These are phyloP conservation scores for Caracal caracal DNA, from an alignment of 2,113 vertebrate species.

Conservation along the genomic window DNA sequence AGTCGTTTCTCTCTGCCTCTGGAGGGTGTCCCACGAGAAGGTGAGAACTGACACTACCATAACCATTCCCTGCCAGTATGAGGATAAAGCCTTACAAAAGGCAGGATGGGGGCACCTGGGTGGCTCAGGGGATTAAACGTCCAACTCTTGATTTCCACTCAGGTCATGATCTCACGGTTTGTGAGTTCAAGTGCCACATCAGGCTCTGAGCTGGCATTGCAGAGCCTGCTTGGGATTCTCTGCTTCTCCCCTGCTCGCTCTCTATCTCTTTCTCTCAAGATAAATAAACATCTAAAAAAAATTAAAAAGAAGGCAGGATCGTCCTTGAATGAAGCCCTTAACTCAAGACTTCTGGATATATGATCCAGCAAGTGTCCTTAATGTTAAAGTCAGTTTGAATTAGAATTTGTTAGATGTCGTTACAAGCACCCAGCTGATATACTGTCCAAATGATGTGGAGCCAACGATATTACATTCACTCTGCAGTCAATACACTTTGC, in stretches of 20 bases:
- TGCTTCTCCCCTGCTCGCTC: too few relatives aligned
- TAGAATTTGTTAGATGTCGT: background rate
- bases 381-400: background rate
- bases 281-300: too few relatives aligned
- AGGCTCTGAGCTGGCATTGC: too few relatives aligned
- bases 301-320: background rate
- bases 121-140: too few relatives aligned
- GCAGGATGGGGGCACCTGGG: background rate
- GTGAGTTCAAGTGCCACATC: too few relatives aligned
- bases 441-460: background rate
- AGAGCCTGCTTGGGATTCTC: too few relatives aligned
- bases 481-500: background rate
- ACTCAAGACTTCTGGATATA: background rate
- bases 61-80: background rate
- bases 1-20: background rate
- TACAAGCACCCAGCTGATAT: background rate
- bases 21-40: background rate
- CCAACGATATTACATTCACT: background rate
- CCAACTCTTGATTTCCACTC: too few relatives aligned
- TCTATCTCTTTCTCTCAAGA: too few relatives aligned
- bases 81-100: background rate
- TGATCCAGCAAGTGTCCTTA: background rate
- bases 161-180: too few relatives aligned
- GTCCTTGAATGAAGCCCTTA: background rate
- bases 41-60: background rate